Percentiles rank a stretch among this genome's conserved stretches.
Evolutionary conservation across 2,797 vertebrate genomes (phyloP).

Genomic region (Leptatherina wallacei): DNA sequence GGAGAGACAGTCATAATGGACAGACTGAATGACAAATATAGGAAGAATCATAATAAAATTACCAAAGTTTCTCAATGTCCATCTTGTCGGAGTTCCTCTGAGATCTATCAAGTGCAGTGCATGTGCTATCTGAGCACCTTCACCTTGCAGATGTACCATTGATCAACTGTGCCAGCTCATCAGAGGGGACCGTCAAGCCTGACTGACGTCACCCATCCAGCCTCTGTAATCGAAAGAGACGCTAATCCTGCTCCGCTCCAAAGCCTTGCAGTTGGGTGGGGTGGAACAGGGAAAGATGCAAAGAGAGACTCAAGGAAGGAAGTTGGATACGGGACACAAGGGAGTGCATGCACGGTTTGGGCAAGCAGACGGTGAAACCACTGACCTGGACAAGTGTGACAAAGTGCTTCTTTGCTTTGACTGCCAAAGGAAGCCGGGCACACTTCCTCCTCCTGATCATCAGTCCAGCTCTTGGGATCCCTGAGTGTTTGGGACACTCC

Average conservation of each 20-base stretch:
- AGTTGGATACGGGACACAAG: conserved; percentile 53
- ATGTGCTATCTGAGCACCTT: conserved; percentile 29
- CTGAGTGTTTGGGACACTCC: conserved; percentile 31
- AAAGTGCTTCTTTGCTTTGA: conserved; percentile 13
- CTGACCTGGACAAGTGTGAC: conserved; percentile 29
- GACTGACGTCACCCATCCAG: conserved; percentile 78
- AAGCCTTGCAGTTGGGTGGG: conserved; percentile 90
- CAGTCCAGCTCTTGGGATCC: conserved; percentile 22
- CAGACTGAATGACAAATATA: background rate
- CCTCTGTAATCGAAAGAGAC: conserved; percentile 84
- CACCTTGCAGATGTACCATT: conserved; percentile 49
- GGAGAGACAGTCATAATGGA: conserved; percentile 16
- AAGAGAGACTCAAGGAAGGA: conserved; percentile 63
- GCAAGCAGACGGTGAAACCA: conserved; percentile 14
- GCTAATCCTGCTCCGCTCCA: conserved; percentile 87
- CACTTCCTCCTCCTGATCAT: conserved; percentile 13
- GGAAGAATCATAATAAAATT: conserved; percentile 4
- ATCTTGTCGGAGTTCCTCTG: background rate
- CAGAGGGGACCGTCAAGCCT: conserved; percentile 63
- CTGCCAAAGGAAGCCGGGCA: conserved; percentile 17
- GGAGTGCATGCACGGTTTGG: conserved; percentile 27
- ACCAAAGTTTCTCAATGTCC: conserved; percentile 12
- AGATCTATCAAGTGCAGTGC: background rate
- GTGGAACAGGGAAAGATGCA: conserved; percentile 72
- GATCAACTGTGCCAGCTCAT: conserved; percentile 62